Evolutionary conservation across 2,888 invertebrate genomes (phyloP).

Genomic region (Caenorhabditis becei): DNA sequence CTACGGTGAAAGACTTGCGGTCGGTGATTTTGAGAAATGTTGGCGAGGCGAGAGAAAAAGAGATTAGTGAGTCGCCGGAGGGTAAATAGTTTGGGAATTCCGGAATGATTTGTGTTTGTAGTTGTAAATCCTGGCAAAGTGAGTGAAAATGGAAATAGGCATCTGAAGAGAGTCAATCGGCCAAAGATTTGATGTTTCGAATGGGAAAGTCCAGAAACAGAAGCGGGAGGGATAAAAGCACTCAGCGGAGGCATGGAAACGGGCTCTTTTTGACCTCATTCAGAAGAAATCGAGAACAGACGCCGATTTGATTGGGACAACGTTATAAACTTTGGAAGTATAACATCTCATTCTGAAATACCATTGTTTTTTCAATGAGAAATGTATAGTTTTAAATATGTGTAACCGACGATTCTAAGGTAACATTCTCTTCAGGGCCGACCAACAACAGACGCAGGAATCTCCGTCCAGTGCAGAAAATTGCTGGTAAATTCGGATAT

Average conservation of each 20-base stretch:
- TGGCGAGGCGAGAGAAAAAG: constrained; percentile 14
- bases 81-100: constrained; percentile 44
- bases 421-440: neutral
- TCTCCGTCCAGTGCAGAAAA: constrained; percentile 19
- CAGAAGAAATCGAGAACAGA: neutral
- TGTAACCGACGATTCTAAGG: neutral
- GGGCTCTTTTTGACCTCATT: constrained; percentile 5
- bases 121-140: constrained; percentile 30
- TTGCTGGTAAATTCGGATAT: constrained; percentile 41
- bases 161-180: constrained; percentile 26
- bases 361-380: too few relatives aligned
- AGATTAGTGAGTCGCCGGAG: constrained; percentile 51
- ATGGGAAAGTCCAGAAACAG: neutral
- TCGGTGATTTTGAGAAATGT: constrained; percentile 3
- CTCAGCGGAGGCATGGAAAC: constrained; percentile 3
- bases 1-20: constrained; percentile 25
- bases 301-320: neutral
- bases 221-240: constrained; percentile 2
- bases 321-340: too few relatives aligned
- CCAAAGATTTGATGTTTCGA: neutral
- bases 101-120: constrained; percentile 42
- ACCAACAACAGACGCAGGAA: constrained; percentile 10
- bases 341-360: too few relatives aligned
- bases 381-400: neutral
- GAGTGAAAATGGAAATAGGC: constrained; percentile 10